These are phyloP conservation scores for Acanthosepion pharaonis DNA, from an alignment of 2,888 invertebrate genomes.

Conservation along the genomic window DNA sequence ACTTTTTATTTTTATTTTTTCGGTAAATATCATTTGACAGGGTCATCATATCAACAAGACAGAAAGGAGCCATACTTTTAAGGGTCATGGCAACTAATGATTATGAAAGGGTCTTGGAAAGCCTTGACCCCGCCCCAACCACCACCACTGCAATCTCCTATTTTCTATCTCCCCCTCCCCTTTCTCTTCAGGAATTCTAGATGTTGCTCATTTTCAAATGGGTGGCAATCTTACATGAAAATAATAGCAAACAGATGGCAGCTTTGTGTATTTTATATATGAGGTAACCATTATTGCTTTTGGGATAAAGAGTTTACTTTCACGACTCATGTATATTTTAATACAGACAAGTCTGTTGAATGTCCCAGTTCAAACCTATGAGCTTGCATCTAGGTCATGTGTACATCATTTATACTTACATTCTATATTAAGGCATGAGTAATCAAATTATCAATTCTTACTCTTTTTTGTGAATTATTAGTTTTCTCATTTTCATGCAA, in stretches of 20 bases:
- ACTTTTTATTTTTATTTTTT: not conserved
- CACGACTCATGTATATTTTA: not conserved
- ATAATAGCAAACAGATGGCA: not conserved
- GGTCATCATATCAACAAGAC: conserved; percentile 15
- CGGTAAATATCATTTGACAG: not conserved
- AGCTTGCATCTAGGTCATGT: not conserved
- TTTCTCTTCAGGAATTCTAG: not conserved
- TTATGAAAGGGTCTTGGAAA: not conserved
- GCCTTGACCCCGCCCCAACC: too few species aligned
- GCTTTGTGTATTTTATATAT: not conserved
- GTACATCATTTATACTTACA: not conserved
- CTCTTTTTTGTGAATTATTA: not conserved
- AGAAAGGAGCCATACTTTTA: not conserved
- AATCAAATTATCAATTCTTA: not conserved
- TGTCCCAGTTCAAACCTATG: not conserved
- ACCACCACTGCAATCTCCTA: not conserved
- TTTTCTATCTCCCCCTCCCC: not conserved
- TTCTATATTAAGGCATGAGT: not conserved
- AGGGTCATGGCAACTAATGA: not conserved
- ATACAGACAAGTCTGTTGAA: not conserved
- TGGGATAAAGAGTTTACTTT: not conserved
- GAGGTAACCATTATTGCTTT: not conserved
- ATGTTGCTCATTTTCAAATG: not conserved
- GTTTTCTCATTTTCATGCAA: too few species aligned
- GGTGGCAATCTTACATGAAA: conserved; percentile 10